phyloP scores from a whole-genome alignment of 2,113 vertebrate genomes.

The Percina caprodes region DNA sequence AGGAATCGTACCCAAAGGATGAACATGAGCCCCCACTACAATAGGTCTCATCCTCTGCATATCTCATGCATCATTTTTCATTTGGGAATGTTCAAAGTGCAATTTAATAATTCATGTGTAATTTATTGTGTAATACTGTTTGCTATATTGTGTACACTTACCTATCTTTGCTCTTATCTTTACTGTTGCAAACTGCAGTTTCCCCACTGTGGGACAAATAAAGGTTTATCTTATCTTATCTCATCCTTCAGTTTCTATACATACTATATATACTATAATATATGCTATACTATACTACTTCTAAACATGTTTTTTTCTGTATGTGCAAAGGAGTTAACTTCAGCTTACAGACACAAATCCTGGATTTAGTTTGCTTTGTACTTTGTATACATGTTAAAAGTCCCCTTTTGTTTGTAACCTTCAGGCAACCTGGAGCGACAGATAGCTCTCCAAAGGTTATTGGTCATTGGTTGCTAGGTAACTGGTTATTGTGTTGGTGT shows the following conservation, averaged over 20 bases:
- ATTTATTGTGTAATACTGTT: too few species aligned
- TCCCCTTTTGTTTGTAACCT: constrained; percentile 16
- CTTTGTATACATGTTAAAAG: background rate
- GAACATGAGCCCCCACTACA: background rate
- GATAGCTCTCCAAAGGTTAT: constrained; percentile 48
- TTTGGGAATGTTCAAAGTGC: too few species aligned
- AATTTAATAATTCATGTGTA: too few species aligned
- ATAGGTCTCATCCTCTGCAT: too few species aligned
- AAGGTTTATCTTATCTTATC: too few species aligned
- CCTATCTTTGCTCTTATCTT: too few species aligned
- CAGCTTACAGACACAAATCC: background rate
- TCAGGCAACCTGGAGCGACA: constrained; percentile 23
- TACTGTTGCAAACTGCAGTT: too few species aligned
- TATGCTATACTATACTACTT: background rate
- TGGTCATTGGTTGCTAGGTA: constrained; percentile 74
- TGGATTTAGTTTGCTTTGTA: background rate
- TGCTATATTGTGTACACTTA: too few species aligned
- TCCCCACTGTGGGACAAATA: too few species aligned
- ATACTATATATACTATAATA: too few species aligned
- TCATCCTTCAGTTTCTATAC: background rate
- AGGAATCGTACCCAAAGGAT: background rate
- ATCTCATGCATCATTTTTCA: too few species aligned
- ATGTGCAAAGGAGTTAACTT: background rate
- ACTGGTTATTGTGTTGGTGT: constrained; percentile 50
- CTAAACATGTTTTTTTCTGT: background rate